phyloP scores from a whole-genome alignment of 2,113 vertebrate genomes.

The Hypomesus transpacificus region DNA sequence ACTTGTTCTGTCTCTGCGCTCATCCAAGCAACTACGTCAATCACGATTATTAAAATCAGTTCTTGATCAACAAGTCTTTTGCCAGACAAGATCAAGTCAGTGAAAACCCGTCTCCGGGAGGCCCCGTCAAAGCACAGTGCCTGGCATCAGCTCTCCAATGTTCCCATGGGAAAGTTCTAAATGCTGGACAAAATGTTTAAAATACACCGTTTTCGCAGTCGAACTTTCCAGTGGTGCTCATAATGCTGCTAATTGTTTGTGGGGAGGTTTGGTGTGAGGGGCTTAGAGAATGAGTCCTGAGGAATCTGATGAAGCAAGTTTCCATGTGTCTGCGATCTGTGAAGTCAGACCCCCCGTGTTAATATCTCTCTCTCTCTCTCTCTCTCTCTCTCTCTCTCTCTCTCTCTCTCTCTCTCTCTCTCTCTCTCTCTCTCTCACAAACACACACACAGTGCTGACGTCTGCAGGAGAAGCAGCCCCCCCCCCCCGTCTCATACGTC shows the following conservation, averaged over 20 bases:
- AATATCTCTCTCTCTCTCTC: neutral
- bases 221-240: conserved; percentile 54
- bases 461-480: conserved; percentile 27
- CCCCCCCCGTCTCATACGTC: conserved; percentile 23
- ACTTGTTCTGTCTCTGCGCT: neutral
- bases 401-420: conserved; percentile 1
- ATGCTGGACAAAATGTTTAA: neutral
- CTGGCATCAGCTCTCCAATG: conserved; percentile 51
- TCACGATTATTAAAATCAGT: neutral
- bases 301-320: conserved; percentile 58
- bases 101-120: conserved; percentile 37
- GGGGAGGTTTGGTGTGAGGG: conserved; percentile 36
- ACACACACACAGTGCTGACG: conserved; percentile 49
- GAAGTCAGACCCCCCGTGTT: neutral
- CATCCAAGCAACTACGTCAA: neutral
- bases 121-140: conserved; percentile 44
- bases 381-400: neutral
- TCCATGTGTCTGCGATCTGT: conserved; percentile 34
- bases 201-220: conserved; percentile 46
- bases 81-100: conserved; percentile 38
- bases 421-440: conserved; percentile 10
- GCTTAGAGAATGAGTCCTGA: conserved; percentile 37
- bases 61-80: neutral
- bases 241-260: conserved; percentile 60
- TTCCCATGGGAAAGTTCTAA: conserved; percentile 68